These are phyloP conservation scores for Bolinopsis microptera DNA, from an alignment of 37 sponge, comb jelly and placozoan species.

Conservation along the genomic window DNA sequence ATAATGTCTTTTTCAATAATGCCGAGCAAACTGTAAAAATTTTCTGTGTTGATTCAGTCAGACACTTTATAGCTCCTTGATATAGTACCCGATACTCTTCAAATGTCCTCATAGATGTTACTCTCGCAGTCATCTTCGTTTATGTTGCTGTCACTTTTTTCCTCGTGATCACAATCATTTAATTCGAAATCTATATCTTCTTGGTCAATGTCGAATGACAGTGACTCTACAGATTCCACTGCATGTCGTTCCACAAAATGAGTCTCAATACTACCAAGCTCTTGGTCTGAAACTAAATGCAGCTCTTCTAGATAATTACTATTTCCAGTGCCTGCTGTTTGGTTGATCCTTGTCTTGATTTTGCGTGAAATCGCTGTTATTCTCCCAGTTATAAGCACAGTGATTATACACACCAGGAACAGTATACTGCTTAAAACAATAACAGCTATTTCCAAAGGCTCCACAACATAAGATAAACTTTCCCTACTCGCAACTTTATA, in stretches of 20 bases:
- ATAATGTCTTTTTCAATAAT: too few species aligned
- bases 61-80: neutral
- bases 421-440: neutral
- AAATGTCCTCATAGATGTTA: neutral
- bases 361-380: too few species aligned
- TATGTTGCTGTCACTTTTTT: neutral
- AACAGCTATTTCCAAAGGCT: neutral
- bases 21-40: too few species aligned
- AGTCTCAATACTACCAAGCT: neutral
- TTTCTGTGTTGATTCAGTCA: too few species aligned
- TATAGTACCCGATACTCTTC: neutral
- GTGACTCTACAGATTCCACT: too few species aligned
- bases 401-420: neutral
- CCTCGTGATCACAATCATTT: too few species aligned
- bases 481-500: neutral
- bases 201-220: too few species aligned
- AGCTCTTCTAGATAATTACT: neutral
- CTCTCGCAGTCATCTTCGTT: neutral
- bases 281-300: neutral
- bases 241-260: neutral
- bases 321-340: neutral
- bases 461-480: neutral
- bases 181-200: too few species aligned
- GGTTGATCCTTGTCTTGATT: too few species aligned
- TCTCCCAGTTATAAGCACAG: neutral